phyloP scores from a whole-genome alignment of 2,888 invertebrate species.

The Masnerella sp. region DNA sequence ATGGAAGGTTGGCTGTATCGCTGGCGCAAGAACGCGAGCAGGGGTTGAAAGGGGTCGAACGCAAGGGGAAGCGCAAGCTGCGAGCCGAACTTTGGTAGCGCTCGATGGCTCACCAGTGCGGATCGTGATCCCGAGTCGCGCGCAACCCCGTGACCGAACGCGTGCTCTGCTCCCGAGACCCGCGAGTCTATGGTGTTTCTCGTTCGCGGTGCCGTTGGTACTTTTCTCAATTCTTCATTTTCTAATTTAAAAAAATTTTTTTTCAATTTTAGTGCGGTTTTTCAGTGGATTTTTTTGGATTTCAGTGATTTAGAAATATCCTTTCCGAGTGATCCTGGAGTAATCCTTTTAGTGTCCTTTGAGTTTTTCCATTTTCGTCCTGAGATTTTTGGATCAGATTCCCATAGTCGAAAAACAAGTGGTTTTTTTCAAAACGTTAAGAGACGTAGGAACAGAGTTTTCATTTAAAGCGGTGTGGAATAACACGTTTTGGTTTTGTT shows the following conservation, averaged over 20 bases:
- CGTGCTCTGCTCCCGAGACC: slow-evolving; percentile 12
- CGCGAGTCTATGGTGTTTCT: slow-evolving; percentile 41
- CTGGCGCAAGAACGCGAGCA: slow-evolving; percentile 63
- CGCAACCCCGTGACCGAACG: slow-evolving; percentile 68
- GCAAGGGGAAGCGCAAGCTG: slow-evolving; percentile 66
- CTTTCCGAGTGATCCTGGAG: no score
- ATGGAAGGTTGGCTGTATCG: slow-evolving; percentile 58
- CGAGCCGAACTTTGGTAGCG: slow-evolving; percentile 74
- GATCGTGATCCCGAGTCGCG: slow-evolving; percentile 75
- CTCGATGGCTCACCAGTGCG: slow-evolving; percentile 76
- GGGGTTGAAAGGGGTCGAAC: slow-evolving; percentile 57
- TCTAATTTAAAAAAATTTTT: not conserved
- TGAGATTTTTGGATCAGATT: no score
- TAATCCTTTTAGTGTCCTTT: no score
- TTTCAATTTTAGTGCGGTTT: slow-evolving; percentile 6
- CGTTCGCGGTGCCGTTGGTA: slow-evolving; percentile 27
- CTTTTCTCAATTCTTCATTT: slow-evolving; percentile 18
- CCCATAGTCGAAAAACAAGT: no score
- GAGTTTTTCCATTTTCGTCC: no score
- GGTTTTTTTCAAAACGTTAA: no score
- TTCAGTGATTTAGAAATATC: no score
- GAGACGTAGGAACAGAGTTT: no score
- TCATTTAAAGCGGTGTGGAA: no score
- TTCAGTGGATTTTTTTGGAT: no score
- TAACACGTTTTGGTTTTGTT: no score